These are phyloP conservation scores for Leptopilina drosophilae DNA, from an alignment of 2,888 invertebrate genomes.

Conservation along the genomic window DNA sequence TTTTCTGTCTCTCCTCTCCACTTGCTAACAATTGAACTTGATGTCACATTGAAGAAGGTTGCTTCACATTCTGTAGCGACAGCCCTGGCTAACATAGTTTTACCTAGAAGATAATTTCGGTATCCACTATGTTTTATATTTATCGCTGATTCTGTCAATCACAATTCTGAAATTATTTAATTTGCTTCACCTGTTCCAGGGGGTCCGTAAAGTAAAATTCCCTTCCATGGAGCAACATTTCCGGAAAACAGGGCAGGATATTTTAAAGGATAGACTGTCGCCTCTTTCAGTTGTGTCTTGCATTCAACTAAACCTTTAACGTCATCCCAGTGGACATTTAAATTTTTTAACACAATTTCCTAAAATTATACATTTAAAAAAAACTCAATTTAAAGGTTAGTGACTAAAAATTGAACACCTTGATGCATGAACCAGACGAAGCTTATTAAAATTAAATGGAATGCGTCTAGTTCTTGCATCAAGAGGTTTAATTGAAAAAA, in stretches of 20 bases:
- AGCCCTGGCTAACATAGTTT: conserved; percentile 93
- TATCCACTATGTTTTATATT: conserved; percentile 23
- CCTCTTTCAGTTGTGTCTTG: conserved; percentile 89
- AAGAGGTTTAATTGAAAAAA: no score
- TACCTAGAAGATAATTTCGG: conserved; percentile 77
- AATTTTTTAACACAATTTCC: conserved; percentile 83
- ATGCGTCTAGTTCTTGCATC: no score
- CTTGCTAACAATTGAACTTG: conserved; percentile 94
- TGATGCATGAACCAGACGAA: no score
- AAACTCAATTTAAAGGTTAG: no score
- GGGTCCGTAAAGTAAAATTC: conserved; percentile 83
- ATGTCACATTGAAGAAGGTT: conserved; percentile 94
- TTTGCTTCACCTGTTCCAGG: conserved; percentile 83
- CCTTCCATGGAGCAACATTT: conserved; percentile 88
- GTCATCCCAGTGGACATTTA: conserved; percentile 88
- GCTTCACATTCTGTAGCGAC: conserved; percentile 88
- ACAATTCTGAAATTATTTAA: background rate
- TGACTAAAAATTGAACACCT: no score
- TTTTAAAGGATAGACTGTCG: conserved; percentile 88
- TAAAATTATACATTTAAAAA: conserved; percentile 60
- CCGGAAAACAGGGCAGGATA: conserved; percentile 86
- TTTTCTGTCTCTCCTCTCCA: conserved; percentile 98
- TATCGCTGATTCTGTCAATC: background rate
- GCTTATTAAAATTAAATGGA: no score
- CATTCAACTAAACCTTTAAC: conserved; percentile 87